Evolutionary conservation across 2,113 vertebrate genomes (phyloP), one percentile per base, ranked within the genome.

Genomic region (Takifugu bimaculatus): DNA sequence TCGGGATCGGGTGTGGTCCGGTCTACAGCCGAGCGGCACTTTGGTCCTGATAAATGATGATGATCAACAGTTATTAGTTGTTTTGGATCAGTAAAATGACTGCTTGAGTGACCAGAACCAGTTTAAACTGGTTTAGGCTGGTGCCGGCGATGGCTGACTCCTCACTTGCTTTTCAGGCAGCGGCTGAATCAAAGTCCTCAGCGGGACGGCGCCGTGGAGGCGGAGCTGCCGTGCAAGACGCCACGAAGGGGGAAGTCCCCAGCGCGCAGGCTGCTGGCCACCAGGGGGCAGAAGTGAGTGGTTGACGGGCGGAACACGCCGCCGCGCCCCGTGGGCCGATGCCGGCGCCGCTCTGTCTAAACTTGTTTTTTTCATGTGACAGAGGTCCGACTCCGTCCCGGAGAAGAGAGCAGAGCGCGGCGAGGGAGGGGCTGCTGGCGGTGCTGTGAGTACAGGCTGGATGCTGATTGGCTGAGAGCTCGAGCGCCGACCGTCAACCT

Each of bases 391-490:
- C 84, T 42, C 85, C 75, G 0, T 82, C 85, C 5, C 57, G 44
- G 1, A 80, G 26, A 50, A 81, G 43, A 26, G 84, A 85, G 2
- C 54, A 5, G 0, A 58, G 55, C 13, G 3, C 66, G 5, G 27
- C 20, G 47, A 85, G 52, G 68, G 83, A 89, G 42, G 67, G 79
- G 0, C 48, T 74, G 1, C 82, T 90, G 28, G 72, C 56, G 4
- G 77, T 77, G 12, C 72, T 91, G 91, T 92, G 66, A 90, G 91
- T 91, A 2, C 42, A 2, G 4, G 1, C 35, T 39, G 35, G 3
- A 35, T 10, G 35, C 35, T 10, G 35, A 39, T 39, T 39, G 35
- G 35, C 35, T 39, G 5, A 6, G 1, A 1, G 35, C 35, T 2
- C 7, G 35, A 39, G 35, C 35, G 2, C 2, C 32, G 9, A 6